A percentile compares a stretch with the other conserved stretches of the same genome.
Evolutionary conservation across 2,888 invertebrate species (phyloP).

Genomic region (Ceramica pisi): DNA sequence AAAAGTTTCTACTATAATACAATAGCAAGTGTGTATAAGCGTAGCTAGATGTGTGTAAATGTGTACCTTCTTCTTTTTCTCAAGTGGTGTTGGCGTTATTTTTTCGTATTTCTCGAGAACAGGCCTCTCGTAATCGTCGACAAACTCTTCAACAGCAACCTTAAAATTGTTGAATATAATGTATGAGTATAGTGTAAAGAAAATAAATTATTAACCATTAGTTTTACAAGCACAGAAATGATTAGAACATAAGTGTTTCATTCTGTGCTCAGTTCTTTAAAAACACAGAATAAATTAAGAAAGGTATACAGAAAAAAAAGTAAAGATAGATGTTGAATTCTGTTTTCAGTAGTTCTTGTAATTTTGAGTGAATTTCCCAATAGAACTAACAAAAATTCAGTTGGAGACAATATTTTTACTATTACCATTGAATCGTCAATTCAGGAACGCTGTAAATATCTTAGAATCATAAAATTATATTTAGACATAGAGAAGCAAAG

Average conservation of each 20-base stretch:
- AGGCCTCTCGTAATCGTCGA: slow-evolving; percentile 94
- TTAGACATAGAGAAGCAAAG: slow-evolving; percentile 74
- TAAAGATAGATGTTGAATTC: slow-evolving; percentile 11
- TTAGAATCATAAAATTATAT: slow-evolving; percentile 12
- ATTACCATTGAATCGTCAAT: slow-evolving; percentile 35
- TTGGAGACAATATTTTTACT: not conserved
- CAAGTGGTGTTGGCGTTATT: slow-evolving; percentile 87
- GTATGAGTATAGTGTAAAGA: slow-evolving; percentile 56
- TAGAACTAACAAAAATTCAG: not conserved
- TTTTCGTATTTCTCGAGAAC: slow-evolving; percentile 93
- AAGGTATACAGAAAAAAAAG: slow-evolving; percentile 34
- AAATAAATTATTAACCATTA: slow-evolving; percentile 30
- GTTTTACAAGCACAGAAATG: not conserved
- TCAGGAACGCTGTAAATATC: slow-evolving; percentile 45
- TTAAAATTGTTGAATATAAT: slow-evolving; percentile 75
- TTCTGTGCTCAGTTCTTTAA: slow-evolving; percentile 5
- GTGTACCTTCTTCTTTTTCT: slow-evolving; percentile 90
- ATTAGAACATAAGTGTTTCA: not conserved
- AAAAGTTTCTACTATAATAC: not conserved
- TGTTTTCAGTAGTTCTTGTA: slow-evolving; percentile 34
- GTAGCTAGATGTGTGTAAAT: slow-evolving; percentile 36
- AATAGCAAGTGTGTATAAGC: slow-evolving; percentile 37
- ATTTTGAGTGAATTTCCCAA: slow-evolving; percentile 21
- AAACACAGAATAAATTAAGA: slow-evolving; percentile 35
- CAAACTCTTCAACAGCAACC: slow-evolving; percentile 87